phyloP scores from a whole-genome alignment of 2,113 vertebrate genomes.

The Garra rufa region DNA sequence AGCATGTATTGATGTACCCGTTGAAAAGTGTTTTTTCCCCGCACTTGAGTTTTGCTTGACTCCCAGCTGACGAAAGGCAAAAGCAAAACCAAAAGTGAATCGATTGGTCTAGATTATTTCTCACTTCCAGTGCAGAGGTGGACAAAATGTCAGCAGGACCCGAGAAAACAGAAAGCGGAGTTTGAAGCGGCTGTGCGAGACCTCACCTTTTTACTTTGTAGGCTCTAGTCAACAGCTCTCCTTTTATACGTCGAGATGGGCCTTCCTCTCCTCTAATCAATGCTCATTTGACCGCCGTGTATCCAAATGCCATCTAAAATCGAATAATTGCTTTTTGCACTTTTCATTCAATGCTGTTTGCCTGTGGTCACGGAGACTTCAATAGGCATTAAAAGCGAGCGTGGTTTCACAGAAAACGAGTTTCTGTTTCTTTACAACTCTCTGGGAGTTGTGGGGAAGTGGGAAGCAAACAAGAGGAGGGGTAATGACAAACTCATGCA shows the following conservation, averaged over 20 bases:
- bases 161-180: background rate
- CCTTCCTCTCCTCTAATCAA: conserved; percentile 20
- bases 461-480: background rate
- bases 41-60: conserved; percentile 33
- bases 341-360: conserved; percentile 17
- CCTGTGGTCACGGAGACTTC: conserved; percentile 3
- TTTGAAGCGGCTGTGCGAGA: background rate
- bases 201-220: conserved; percentile 24
- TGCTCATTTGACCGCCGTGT: conserved; percentile 33
- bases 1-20: conserved; percentile 46
- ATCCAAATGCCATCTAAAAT: conserved; percentile 43
- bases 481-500: conserved; percentile 14
- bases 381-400: conserved; percentile 9
- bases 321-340: conserved; percentile 32
- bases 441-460: background rate
- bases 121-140: conserved; percentile 24
- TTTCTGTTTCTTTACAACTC: background rate
- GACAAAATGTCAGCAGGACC: conserved; percentile 28
- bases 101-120: conserved; percentile 38
- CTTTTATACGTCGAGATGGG: background rate
- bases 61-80: conserved; percentile 49
- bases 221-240: conserved; percentile 7
- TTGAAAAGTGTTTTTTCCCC: conserved; percentile 35
- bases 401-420: background rate
- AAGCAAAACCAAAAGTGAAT: conserved; percentile 24